phyloP scores from a whole-genome alignment of 2,797 vertebrate genomes.

The Lepidocolaptes lacrymiger region DNA sequence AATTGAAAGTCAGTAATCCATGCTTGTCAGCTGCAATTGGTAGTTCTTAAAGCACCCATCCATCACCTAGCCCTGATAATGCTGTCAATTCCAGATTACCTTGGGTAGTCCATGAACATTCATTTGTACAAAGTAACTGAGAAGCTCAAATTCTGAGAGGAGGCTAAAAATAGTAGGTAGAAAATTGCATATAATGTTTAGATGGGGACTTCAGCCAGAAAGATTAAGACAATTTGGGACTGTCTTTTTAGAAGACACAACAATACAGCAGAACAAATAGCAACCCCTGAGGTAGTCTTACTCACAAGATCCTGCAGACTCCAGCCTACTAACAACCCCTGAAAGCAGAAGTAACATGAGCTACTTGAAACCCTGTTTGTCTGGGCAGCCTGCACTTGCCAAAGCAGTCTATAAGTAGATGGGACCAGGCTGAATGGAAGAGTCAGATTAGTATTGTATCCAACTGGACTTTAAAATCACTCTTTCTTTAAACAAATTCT shows the following conservation, averaged over 20 bases:
- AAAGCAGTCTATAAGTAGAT: not conserved
- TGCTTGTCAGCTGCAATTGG: not conserved
- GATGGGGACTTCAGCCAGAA: not conserved
- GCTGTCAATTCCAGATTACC: not conserved
- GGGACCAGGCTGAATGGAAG: not conserved
- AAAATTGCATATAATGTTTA: not conserved
- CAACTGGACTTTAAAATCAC: not conserved
- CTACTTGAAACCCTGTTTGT: not conserved
- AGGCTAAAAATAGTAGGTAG: not conserved
- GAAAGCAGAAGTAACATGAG: not conserved
- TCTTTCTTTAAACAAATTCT: not conserved
- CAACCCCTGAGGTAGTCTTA: not conserved
- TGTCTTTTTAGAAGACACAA: not conserved
- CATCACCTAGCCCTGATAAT: not conserved
- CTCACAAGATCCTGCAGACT: not conserved
- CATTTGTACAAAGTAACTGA: not conserved
- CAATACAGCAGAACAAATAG: not conserved
- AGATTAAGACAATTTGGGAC: not conserved
- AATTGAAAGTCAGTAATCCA: not conserved
- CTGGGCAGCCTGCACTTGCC: not conserved
- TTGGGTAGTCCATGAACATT: not conserved
- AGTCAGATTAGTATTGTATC: not conserved
- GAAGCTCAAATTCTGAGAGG: not conserved
- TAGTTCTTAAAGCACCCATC: not conserved
- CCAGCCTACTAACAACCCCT: not conserved